phyloP scores from a whole-genome alignment of 2,113 vertebrate genomes.

The Oophaga pumilio region DNA sequence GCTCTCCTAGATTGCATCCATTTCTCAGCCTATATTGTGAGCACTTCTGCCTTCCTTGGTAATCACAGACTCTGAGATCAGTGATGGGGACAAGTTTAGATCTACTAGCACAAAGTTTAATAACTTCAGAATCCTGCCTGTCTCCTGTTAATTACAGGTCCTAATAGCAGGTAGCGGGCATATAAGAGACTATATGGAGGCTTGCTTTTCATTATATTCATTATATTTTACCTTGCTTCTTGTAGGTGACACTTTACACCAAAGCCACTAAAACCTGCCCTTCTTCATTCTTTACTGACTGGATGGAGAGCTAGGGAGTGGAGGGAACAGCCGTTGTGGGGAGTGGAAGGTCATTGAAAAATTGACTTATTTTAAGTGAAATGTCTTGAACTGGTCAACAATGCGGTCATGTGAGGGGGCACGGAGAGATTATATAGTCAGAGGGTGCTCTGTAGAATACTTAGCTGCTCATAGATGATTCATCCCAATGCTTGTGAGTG shows the following conservation, averaged over 20 bases:
- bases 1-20: too few relatives aligned
- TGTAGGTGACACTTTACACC: slow-evolving; percentile 12
- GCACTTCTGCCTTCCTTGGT: neutral
- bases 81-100: neutral
- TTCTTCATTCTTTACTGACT: slow-evolving; percentile 37
- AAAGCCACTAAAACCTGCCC: slow-evolving; percentile 28
- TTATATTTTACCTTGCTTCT: neutral
- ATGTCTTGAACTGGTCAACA: neutral
- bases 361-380: neutral
- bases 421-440: neutral
- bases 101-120: neutral
- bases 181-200: neutral
- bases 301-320: neutral
- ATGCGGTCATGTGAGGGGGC: neutral
- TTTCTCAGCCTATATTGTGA: neutral
- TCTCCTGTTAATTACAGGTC: too few relatives aligned
- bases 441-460: neutral
- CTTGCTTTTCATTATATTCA: neutral
- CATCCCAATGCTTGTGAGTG: too few relatives aligned
- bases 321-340: neutral
- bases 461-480: neutral
- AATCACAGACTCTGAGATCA: neutral
- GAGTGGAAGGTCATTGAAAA: neutral
- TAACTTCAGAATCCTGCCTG: too few relatives aligned
- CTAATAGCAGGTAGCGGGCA: neutral